phyloP scores from a whole-genome alignment of 2,113 vertebrate species.

The Melanostigma gelatinosum region DNA sequence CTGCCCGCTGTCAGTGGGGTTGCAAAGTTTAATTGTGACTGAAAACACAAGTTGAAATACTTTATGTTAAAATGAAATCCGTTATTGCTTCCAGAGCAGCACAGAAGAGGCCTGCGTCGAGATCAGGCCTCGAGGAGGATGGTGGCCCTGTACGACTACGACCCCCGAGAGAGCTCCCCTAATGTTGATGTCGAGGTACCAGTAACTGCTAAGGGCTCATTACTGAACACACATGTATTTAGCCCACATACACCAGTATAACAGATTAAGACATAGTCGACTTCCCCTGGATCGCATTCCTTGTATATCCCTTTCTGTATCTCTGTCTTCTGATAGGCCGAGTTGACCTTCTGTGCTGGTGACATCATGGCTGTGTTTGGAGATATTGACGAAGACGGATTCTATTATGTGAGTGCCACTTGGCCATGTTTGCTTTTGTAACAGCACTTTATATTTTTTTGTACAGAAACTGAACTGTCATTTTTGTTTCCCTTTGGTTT shows the following conservation, averaged over 20 bases:
- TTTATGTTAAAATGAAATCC: background rate
- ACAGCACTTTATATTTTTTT: too few species aligned
- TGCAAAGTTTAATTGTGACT: background rate
- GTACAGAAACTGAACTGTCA: background rate
- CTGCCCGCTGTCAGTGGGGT: background rate
- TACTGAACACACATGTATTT: background rate
- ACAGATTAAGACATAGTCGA: background rate
- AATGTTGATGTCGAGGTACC: constrained; percentile 94
- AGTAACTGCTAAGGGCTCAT: background rate
- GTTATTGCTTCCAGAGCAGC: constrained; percentile 70
- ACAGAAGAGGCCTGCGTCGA: constrained; percentile 73
- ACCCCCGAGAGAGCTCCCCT: constrained; percentile 94
- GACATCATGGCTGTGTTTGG: constrained; percentile 93
- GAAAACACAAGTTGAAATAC: background rate
- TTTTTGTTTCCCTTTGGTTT: background rate
- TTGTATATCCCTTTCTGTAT: background rate
- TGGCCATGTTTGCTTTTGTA: background rate
- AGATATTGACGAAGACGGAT: constrained; percentile 96
- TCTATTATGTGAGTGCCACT: constrained; percentile 92
- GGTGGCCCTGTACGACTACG: constrained; percentile 96
- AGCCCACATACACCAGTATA: background rate
- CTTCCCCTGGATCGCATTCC: background rate
- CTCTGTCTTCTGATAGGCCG: constrained; percentile 84
- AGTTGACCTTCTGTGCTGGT: constrained; percentile 93
- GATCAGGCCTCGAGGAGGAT: constrained; percentile 84